A percentile compares a stretch with the other conserved stretches of the same genome.
These are phyloP conservation scores for Planococcus citri DNA, from an alignment of 1,140 invertebrate genomes.

Conservation along the genomic window DNA sequence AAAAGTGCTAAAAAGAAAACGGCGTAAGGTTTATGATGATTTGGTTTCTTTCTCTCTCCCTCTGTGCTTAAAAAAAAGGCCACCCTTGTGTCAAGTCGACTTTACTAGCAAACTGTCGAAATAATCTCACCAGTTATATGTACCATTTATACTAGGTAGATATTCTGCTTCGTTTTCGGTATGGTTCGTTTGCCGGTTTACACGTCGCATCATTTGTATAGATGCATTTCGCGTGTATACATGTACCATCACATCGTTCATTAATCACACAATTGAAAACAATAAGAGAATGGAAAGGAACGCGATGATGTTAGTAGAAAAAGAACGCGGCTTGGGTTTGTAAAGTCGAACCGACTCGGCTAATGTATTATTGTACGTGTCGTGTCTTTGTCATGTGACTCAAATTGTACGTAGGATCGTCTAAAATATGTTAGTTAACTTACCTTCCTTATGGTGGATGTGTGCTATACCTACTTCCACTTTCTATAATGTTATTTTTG, in stretches of 20 bases:
- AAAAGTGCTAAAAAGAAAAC: neutral
- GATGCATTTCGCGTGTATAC: neutral
- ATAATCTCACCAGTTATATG: neutral
- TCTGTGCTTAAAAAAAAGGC: neutral
- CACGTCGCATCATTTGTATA: neutral
- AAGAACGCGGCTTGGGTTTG: neutral
- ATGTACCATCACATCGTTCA: too few species aligned
- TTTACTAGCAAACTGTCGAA: neutral
- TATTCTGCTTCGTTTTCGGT: too few species aligned
- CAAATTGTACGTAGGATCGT: too few species aligned
- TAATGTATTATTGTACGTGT: neutral
- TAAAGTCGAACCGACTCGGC: neutral
- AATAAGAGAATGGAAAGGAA: neutral
- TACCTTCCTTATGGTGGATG: too few species aligned
- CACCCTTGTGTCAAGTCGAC: slow-evolving; percentile 1
- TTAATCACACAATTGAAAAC: neutral
- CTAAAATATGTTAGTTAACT: too few species aligned
- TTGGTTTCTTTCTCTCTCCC: too few species aligned
- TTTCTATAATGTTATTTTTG: too few species aligned
- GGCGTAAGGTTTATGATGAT: neutral
- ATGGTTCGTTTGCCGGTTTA: neutral
- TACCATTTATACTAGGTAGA: neutral
- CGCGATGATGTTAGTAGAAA: neutral
- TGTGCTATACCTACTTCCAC: too few species aligned
- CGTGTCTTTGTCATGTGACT: neutral